Evolutionary conservation across 2,888 invertebrate genomes (phyloP).

Genomic region (Eumerus sabulonum): DNA sequence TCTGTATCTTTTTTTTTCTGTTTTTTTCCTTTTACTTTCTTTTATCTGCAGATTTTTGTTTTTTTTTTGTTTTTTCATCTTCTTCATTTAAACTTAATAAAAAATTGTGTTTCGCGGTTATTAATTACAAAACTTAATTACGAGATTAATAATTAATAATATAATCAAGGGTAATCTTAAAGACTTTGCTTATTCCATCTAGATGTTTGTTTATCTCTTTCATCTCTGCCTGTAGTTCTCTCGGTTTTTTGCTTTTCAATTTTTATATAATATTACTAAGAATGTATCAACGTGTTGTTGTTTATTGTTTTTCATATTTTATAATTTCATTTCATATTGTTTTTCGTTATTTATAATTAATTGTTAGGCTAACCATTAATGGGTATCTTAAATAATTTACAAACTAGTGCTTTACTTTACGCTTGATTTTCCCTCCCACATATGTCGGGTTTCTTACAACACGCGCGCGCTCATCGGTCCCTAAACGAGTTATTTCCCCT

Average conservation of each 20-base stretch:
- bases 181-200: conserved; percentile 38
- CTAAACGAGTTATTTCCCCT: conserved; percentile 19
- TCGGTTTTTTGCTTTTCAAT: conserved; percentile 25
- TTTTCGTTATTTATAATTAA: conserved; percentile 22
- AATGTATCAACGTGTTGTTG: conserved; percentile 56
- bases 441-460: conserved; percentile 10
- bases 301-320: conserved; percentile 26
- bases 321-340: conserved; percentile 62
- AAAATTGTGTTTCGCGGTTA: conserved; percentile 60
- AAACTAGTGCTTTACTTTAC: conserved; percentile 31
- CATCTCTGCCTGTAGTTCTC: conserved; percentile 44
- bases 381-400: conserved; percentile 65
- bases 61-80: conserved; percentile 47
- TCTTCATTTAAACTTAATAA: conserved; percentile 71
- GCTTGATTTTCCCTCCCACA: conserved; percentile 28
- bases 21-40: conserved; percentile 53
- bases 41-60: conserved; percentile 67
- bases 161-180: conserved; percentile 35
- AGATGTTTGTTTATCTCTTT: conserved; percentile 46
- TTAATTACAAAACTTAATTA: conserved; percentile 74
- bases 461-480: conserved; percentile 34
- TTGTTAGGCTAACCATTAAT: conserved; percentile 48
- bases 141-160: conserved; percentile 10
- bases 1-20: conserved; percentile 20
- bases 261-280: conserved; percentile 38